phyloP scores from a whole-genome alignment of 2,113 vertebrate species.

The Catharus fuscescens region DNA sequence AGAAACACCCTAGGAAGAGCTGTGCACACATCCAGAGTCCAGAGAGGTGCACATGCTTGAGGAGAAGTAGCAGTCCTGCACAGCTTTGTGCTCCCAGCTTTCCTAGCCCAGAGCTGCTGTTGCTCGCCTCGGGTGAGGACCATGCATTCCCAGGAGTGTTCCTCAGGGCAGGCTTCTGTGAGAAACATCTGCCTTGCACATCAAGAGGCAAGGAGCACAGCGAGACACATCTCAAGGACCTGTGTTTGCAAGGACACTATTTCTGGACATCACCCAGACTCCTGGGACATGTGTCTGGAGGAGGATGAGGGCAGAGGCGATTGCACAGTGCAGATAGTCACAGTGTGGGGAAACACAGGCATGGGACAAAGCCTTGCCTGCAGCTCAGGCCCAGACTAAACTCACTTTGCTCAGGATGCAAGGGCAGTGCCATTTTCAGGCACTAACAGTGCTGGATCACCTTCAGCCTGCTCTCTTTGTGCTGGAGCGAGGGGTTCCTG shows the following conservation, averaged over 20 bases:
- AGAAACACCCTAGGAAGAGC: neutral
- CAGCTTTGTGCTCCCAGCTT: neutral
- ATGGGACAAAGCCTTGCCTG: neutral
- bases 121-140: neutral
- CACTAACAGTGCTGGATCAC: neutral
- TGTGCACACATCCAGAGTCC: neutral
- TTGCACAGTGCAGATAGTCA: neutral
- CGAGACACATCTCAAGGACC: neutral
- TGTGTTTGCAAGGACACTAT: neutral
- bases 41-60: accelerated
- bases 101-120: neutral
- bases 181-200: accelerated
- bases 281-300: accelerated
- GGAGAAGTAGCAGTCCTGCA: neutral
- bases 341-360: neutral
- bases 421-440: no score
- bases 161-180: neutral
- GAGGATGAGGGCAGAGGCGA: neutral
- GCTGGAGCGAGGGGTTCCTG: accelerated
- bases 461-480: neutral
- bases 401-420: neutral
- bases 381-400: neutral
- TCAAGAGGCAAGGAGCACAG: neutral
- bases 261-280: neutral
- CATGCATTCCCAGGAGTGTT: neutral